Evolutionary conservation across 1,140 invertebrate species (phyloP).

Genomic region (Drosophila persimilis): DNA sequence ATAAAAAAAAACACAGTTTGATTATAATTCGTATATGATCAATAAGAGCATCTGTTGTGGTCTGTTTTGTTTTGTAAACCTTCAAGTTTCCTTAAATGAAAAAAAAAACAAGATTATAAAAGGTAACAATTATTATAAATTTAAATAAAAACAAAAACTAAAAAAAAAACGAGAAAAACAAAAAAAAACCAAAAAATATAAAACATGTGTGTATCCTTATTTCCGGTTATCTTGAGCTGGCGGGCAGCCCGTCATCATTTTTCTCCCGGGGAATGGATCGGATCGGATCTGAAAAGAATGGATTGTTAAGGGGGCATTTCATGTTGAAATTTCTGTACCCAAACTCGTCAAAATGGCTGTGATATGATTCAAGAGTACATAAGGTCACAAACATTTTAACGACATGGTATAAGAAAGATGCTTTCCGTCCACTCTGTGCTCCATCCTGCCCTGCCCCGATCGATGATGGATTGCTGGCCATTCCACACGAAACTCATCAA

Average conservation of each 20-base stretch:
- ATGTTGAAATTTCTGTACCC: constrained; percentile 80
- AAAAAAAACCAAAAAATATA: constrained; percentile 74
- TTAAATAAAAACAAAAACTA: constrained; percentile 73
- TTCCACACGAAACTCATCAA: constrained; percentile 80
- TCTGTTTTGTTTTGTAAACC: constrained; percentile 82
- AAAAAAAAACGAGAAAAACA: constrained; percentile 59
- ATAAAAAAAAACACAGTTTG: constrained; percentile 58
- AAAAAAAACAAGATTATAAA: constrained; percentile 57
- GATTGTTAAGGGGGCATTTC: constrained; percentile 14
- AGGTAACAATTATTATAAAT: constrained; percentile 77
- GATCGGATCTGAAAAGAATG: constrained; percentile 4
- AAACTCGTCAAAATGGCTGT: constrained; percentile 83
- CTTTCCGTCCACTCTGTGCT: constrained; percentile 2
- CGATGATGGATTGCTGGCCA: constrained; percentile 10
- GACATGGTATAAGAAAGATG: constrained; percentile 82
- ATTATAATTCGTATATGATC: constrained; percentile 70
- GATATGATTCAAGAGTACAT: constrained; percentile 75
- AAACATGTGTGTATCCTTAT: constrained; percentile 54
- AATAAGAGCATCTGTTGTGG: constrained; percentile 79
- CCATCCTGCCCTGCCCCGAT: neutral
- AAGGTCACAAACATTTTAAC: constrained; percentile 82
- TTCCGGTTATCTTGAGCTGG: neutral
- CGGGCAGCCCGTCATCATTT: no score
- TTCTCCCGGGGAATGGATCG: no score
- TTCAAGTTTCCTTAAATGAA: constrained; percentile 81